Evolutionary conservation across 2,888 invertebrate species (phyloP), one percentile per base, ranked within the genome.

Genomic region (Himalopsyche kuldschensis): DNA sequence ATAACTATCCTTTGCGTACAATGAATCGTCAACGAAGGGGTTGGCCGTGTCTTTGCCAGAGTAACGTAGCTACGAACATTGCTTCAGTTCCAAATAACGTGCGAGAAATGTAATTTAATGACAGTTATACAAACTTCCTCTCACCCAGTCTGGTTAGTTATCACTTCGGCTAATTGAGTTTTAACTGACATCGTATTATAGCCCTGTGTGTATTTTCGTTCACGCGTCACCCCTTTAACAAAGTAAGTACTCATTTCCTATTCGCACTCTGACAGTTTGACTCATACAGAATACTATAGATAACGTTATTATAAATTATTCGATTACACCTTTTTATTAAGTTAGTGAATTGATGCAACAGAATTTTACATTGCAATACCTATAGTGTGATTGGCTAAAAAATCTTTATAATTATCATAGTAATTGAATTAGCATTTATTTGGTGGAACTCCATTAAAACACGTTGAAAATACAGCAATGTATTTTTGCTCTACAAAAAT

Each of bases 101-200:
- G 81, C 35, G 76, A 48, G 82, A 77, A 80, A 78, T 80, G 82
- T 85, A 85, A 85, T 85, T 80, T 82, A 85, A 85, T 83, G 85
- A 84, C 85, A 85, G 80, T 82, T 83, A 76, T 46, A 78, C 85
- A 81, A 85, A 85, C 83, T 85, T 85, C 82, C 79, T 41, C 82
- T 79, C 84, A 80, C 83, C 82, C 85, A 84, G 84, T 85, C 83
- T 75, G 75, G 82, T 85, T 85, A 84, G 83, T 85, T 85, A 85
- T 85, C 85, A 84, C 83, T 84, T 76, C 35, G 84, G 48, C 82
- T 85, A 85, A 85, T 85, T 84, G 82, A 85, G 85, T 85, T 85
- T 83, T 83, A 84, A 80, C 83, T 80, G 84, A 82, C 84, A 84
- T 79, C 76, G 55, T 84, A 63, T 84, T 80, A 55, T 55, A 20